A percentile compares a stretch with the other conserved stretches of the same genome.
These are phyloP conservation scores for Paramormyrops hopkinsi DNA, from an alignment of 2,797 vertebrate genomes.

Conservation along the genomic window DNA sequence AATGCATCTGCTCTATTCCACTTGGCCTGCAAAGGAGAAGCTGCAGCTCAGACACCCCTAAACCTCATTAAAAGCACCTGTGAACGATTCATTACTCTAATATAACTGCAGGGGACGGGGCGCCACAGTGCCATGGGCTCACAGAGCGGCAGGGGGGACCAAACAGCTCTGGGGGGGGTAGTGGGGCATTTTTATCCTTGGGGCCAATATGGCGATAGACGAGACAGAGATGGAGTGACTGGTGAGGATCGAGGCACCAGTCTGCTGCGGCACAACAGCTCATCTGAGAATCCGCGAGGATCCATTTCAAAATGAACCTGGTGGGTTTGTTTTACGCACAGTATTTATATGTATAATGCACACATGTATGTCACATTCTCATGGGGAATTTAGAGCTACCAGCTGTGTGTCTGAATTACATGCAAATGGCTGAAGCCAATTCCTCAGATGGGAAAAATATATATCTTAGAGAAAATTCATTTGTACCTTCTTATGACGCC, in stretches of 20 bases:
- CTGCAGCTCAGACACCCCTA: constrained; percentile 65
- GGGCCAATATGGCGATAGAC: constrained; percentile 25
- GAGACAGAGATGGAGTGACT: constrained; percentile 26
- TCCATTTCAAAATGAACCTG: not conserved
- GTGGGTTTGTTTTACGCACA: not conserved
- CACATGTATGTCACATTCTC: not conserved
- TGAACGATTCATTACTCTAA: constrained; percentile 82
- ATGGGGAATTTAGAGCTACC: not conserved
- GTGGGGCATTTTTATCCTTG: constrained; percentile 34
- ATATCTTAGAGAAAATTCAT: not conserved
- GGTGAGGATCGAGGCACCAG: constrained; percentile 25
- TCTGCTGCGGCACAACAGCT: not conserved
- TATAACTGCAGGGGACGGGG: constrained; percentile 70
- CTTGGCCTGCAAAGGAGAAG: constrained; percentile 66
- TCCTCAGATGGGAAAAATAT: not conserved
- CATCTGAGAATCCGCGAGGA: not conserved
- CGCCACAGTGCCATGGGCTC: constrained; percentile 47
- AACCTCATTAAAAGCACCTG: constrained; percentile 78
- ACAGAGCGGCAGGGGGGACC: constrained; percentile 54
- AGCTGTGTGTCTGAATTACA: not conserved
- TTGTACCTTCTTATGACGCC: not conserved
- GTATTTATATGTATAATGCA: not conserved
- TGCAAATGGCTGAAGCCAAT: not conserved
- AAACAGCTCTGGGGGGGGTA: constrained; percentile 54
- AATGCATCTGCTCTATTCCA: constrained; percentile 70